Percentiles rank a stretch among this genome's conserved stretches.
Evolutionary conservation across 1,140 invertebrate genomes (phyloP).

Genomic region (Oryzaephilus surinamensis): DNA sequence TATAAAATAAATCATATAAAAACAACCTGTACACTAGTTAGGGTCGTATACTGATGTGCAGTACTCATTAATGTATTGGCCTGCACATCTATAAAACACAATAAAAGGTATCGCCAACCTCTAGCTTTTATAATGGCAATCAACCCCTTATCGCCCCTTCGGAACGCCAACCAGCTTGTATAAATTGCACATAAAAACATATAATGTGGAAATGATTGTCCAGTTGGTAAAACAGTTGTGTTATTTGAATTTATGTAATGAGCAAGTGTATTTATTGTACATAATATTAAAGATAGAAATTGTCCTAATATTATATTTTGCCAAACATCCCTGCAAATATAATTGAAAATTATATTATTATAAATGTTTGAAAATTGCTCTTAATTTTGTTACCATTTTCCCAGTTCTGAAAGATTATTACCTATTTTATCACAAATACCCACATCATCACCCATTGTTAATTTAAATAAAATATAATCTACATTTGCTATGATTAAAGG

Average conservation of each 20-base stretch:
- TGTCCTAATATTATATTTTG: slow-evolving; percentile 66
- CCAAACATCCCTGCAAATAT: slow-evolving; percentile 56
- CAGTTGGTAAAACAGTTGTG: slow-evolving; percentile 61
- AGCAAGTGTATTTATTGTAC: slow-evolving; percentile 63
- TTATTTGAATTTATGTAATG: slow-evolving; percentile 60
- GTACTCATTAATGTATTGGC: slow-evolving; percentile 65
- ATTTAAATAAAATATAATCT: slow-evolving; percentile 14
- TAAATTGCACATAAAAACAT: slow-evolving; percentile 64
- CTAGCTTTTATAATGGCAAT: slow-evolving; percentile 54
- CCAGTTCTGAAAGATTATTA: slow-evolving; percentile 52
- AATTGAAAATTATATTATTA: slow-evolving; percentile 1
- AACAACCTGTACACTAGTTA: slow-evolving; percentile 50
- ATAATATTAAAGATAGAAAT: slow-evolving; percentile 60
- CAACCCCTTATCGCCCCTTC: slow-evolving; percentile 49
- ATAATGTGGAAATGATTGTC: slow-evolving; percentile 73
- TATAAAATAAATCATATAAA: slow-evolving; percentile 1
- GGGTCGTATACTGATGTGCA: slow-evolving; percentile 58
- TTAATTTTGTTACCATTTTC: slow-evolving; percentile 49
- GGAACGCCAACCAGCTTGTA: slow-evolving; percentile 62
- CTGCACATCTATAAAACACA: slow-evolving; percentile 71
- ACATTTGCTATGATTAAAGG: slow-evolving; percentile 14
- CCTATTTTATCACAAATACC: slow-evolving; percentile 54
- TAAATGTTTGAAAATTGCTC: not conserved
- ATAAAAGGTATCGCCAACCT: slow-evolving; percentile 62
- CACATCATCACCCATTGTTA: slow-evolving; percentile 30